Conservation (phyloP, 1,140 invertebrate genomes). For the Carposina sasakii region DNA sequence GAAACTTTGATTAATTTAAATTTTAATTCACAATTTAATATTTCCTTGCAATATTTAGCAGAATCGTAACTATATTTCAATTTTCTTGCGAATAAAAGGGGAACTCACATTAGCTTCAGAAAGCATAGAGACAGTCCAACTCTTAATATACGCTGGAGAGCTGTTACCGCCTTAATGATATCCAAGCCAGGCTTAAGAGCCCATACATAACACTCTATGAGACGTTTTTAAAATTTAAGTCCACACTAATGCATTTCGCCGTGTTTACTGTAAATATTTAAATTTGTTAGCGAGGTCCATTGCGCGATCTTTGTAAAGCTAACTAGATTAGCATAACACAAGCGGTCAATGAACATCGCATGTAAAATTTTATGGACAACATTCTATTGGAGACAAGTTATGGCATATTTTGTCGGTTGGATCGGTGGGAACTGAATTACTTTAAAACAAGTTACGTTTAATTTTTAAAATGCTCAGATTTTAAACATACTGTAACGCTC, state of each 20-base stretch:
- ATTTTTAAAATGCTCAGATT: too few relatives aligned
- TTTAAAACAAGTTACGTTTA: too few relatives aligned
- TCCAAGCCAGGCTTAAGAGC: constrained; percentile 61
- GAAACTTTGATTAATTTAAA: too few relatives aligned
- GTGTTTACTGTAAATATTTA: constrained; percentile 68
- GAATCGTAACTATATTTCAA: constrained; percentile 29
- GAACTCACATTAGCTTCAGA: constrained; percentile 35
- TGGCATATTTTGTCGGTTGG: too few relatives aligned
- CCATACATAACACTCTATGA: constrained; percentile 68
- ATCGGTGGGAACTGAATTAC: too few relatives aligned
- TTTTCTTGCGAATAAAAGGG: constrained; percentile 37
- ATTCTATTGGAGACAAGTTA: too few relatives aligned
- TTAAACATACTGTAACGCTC: too few relatives aligned
- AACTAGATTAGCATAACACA: constrained; percentile 56
- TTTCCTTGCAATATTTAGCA: constrained; percentile 15
- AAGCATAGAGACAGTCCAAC: constrained; percentile 32
- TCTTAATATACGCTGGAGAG: constrained; percentile 55
- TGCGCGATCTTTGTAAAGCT: constrained; percentile 49
- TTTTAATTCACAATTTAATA: too few relatives aligned
- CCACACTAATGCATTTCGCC: constrained; percentile 64
- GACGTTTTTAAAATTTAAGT: constrained; percentile 71
- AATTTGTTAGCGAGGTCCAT: constrained; percentile 58
- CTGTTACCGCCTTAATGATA: constrained; percentile 64
- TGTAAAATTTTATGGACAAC: constrained; percentile 65
- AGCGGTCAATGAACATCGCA: constrained; percentile 56